Evolutionary conservation across 2,888 invertebrate species (phyloP), one percentile per base, ranked within the genome.

Genomic region (Drosophila koepferae): DNA sequence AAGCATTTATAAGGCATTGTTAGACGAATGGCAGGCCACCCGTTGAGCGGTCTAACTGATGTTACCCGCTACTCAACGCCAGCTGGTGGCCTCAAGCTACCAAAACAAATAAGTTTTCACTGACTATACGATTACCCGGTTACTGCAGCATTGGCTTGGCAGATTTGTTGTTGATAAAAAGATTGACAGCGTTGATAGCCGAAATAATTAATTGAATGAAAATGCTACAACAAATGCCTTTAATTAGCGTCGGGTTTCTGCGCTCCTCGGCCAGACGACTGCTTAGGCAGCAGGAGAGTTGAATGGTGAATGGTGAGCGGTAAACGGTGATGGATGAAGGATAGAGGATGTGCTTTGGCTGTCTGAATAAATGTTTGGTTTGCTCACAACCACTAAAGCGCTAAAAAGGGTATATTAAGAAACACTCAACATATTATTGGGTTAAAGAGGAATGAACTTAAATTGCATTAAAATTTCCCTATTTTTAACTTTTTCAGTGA

Each of bases 191-290:
- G 85, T 67, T 92, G 91, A 92, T 91, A 86, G 85, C 79, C 78
- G 71, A 89, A 91, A 85, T 91, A 92, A 91, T 90, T 92, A 91
- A 90, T 91, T 91, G 90, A 88, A 89, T 89, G 82, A 87, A 85
- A 86, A 74, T 77, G 77, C 74, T 85, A 79, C 89, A 90, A 90
- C 81, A 90, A 88, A 84, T 83, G 86, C 86, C 80, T 83, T 88
- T 89, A 90, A 91, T 90, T 91, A 90, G 91, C 90, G 79, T 88
- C 86, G 83, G 81, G 75, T 90, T 86, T 80, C 88, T 66, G 41
- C 58, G 49, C 38, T 74, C 59, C 46, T 62, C 49, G 56, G 62
- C 38, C 76, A 69, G 72, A 28, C 23, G 38, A 23, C 31, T 46
- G 28, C 14, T 41, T 64, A 16, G 41, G 31, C 5, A n/a, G 34